Conservation (phyloP, 1,140 invertebrate genomes). For the Caenorhabditis elegans region WBcel235 BX284604.4:4296501-4297000, state of each 20-base stretch:
- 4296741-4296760: constrained; percentile 2
- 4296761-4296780: not conserved
- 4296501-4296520: not conserved
- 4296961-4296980: constrained; percentile 4
- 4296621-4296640: no score
- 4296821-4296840: not conserved
- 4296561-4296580: not conserved
- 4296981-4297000: not conserved
- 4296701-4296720: no score
- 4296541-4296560: constrained; percentile 6
- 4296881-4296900: not conserved
- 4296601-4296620: no score
- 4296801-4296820: not conserved
- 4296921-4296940: not conserved
- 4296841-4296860: not conserved
- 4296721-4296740: no score
- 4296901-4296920: not conserved
- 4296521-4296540: constrained; percentile 5
- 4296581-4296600: constrained; percentile 1
- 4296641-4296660: no score
- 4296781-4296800: not conserved
- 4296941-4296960: not conserved
- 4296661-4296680: no score
- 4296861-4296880: not conserved
- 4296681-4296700: no score